Evolutionary conservation across 2,888 invertebrate genomes (phyloP).

Genomic region (Esperia sulphurella): DNA sequence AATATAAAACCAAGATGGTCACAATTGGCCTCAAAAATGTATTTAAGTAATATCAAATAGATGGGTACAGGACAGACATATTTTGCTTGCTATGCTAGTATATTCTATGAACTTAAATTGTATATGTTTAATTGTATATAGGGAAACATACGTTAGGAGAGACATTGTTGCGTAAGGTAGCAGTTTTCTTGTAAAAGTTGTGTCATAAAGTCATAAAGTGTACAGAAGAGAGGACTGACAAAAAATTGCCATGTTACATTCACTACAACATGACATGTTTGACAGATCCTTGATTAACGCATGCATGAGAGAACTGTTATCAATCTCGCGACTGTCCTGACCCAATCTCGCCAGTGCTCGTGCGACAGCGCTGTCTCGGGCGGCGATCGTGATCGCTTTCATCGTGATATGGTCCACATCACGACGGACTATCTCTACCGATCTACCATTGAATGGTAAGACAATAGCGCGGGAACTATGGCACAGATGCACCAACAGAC

Average conservation of each 20-base stretch:
- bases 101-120: too few relatives aligned
- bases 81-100: too few relatives aligned
- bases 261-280: background rate
- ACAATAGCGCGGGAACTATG: slow-evolving; percentile 33
- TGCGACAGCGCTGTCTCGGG: slow-evolving; percentile 39
- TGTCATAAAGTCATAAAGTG: too few relatives aligned
- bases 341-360: slow-evolving; percentile 27
- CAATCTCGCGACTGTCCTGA: slow-evolving; percentile 24
- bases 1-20: too few relatives aligned
- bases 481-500: background rate
- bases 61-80: too few relatives aligned
- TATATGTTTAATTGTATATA: too few relatives aligned
- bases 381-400: slow-evolving; percentile 60
- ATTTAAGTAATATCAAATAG: too few relatives aligned
- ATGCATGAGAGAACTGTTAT: background rate
- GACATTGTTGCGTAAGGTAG: too few relatives aligned
- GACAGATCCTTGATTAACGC: background rate
- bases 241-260: background rate
- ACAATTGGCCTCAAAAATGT: too few relatives aligned
- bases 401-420: slow-evolving; percentile 56
- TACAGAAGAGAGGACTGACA: too few relatives aligned
- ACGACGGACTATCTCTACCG: slow-evolving; percentile 43
- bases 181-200: too few relatives aligned
- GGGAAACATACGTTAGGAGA: too few relatives aligned
- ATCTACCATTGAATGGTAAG: slow-evolving; percentile 34